Conservation (phyloP, 2,888 invertebrate species). For the Eupelmus urozonus region DNA sequence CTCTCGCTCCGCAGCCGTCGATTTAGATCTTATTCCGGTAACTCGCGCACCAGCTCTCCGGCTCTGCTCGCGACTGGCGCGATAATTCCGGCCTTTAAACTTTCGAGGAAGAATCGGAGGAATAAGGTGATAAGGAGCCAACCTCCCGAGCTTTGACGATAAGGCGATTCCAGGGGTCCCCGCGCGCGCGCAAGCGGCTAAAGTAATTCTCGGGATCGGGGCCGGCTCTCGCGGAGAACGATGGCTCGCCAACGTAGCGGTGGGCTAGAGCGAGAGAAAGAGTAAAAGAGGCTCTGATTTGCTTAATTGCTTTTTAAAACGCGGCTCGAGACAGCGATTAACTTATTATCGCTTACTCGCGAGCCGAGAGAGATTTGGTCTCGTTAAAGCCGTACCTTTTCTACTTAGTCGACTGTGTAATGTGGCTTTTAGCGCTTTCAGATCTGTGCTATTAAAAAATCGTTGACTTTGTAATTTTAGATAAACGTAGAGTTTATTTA, state of each 20-base stretch:
- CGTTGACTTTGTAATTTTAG: no score
- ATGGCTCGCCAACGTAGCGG: not conserved
- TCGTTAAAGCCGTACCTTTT: not conserved
- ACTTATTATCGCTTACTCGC: constrained; percentile 12
- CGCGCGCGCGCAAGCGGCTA: no score
- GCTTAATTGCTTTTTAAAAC: constrained; percentile 56
- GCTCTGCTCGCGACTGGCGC: constrained; percentile 6
- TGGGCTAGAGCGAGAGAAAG: not conserved
- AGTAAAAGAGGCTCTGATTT: constrained; percentile 38
- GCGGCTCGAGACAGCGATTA: constrained; percentile 31
- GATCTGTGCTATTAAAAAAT: not conserved
- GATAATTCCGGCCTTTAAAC: constrained; percentile 64
- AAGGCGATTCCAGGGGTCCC: constrained; percentile 47
- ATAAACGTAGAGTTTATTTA: no score
- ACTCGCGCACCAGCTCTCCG: constrained; percentile 51
- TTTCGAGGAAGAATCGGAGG: constrained; percentile 53
- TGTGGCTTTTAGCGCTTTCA: not conserved
- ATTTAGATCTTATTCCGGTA: constrained; percentile 60
- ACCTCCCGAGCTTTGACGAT: constrained; percentile 40
- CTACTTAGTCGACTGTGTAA: not conserved
- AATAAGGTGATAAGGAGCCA: constrained; percentile 58
- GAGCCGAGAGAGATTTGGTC: not conserved
- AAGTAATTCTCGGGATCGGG: constrained; percentile 36
- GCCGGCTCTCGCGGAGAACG: not conserved
- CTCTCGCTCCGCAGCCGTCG: constrained; percentile 48